Conservation (phyloP, 2,888 invertebrate genomes). For the Cataglyphis altisquamis region DNA sequence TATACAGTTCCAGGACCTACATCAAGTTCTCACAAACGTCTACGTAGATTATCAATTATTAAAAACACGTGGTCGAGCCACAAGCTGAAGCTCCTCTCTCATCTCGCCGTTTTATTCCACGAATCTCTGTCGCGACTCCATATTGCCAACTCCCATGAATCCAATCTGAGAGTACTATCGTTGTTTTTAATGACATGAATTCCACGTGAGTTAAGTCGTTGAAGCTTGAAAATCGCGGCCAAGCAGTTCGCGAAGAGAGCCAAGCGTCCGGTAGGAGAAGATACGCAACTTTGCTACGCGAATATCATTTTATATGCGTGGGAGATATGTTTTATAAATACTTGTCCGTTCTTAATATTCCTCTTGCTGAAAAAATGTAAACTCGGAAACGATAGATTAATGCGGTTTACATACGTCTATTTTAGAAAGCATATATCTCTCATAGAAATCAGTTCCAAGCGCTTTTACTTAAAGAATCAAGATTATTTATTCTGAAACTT, state of each 20-base stretch:
- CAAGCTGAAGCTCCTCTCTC: constrained; percentile 73
- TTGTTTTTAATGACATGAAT: constrained; percentile 63
- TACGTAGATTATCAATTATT: constrained; percentile 84
- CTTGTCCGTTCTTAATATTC: constrained; percentile 1
- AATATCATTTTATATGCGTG: background rate
- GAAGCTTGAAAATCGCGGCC: constrained; percentile 46
- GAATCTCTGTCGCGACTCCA: constrained; percentile 73
- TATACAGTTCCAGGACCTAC: constrained; percentile 80
- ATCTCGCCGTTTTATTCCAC: constrained; percentile 82
- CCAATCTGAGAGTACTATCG: constrained; percentile 65
- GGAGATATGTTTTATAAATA: constrained; percentile 33
- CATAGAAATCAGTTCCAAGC: constrained; percentile 9
- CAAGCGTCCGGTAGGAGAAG: constrained; percentile 15
- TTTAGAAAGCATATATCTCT: constrained; percentile 14
- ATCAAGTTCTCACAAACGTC: constrained; percentile 79
- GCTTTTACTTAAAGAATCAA: background rate
- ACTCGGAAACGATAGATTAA: constrained; percentile 35
- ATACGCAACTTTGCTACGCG: background rate
- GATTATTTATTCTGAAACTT: constrained; percentile 11
- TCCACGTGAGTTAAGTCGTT: constrained; percentile 53
- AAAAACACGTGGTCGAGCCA: constrained; percentile 73
- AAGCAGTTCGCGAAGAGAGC: constrained; percentile 46
- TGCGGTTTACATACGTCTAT: constrained; percentile 5
- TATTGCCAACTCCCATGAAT: constrained; percentile 74
- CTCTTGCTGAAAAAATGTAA: constrained; percentile 9